phyloP scores from a whole-genome alignment of 2,888 invertebrate species.

The Marronus borbonicus region DNA sequence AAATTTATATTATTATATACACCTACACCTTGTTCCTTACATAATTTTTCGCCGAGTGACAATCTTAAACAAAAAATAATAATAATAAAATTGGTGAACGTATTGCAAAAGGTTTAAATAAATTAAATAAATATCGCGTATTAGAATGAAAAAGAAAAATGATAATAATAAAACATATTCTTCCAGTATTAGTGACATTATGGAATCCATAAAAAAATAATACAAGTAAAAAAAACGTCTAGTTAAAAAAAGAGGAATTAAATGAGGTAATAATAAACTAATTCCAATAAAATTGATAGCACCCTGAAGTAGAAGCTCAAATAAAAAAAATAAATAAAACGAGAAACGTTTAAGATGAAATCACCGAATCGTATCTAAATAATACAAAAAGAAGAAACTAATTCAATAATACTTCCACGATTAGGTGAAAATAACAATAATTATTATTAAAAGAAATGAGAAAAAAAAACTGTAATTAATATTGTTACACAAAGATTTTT shows the following conservation, averaged over 20 bases:
- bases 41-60: constrained; percentile 64
- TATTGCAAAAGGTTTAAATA: neutral
- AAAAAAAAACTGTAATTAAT: neutral
- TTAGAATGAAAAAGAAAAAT: constrained; percentile 11
- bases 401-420: constrained; percentile 9
- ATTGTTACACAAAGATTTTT: constrained; percentile 14
- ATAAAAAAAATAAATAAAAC: neutral
- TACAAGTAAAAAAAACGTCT: constrained; percentile 21
- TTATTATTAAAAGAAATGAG: constrained; percentile 1
- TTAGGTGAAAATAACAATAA: neutral
- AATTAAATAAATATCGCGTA: neutral
- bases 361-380: constrained; percentile 3
- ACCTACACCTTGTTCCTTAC: constrained; percentile 57
- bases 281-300: neutral
- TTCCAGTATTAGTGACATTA: constrained; percentile 31
- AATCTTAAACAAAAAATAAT: constrained; percentile 58
- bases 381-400: neutral
- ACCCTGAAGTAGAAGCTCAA: constrained; percentile 9
- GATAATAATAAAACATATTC: constrained; percentile 23
- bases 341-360: neutral
- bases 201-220: constrained; percentile 16
- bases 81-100: constrained; percentile 26
- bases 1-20: constrained; percentile 15
- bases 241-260: neutral
- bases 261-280: constrained; percentile 13